phyloP scores from a whole-genome alignment of 2,888 invertebrate species.

The Branchellion lobata region DNA sequence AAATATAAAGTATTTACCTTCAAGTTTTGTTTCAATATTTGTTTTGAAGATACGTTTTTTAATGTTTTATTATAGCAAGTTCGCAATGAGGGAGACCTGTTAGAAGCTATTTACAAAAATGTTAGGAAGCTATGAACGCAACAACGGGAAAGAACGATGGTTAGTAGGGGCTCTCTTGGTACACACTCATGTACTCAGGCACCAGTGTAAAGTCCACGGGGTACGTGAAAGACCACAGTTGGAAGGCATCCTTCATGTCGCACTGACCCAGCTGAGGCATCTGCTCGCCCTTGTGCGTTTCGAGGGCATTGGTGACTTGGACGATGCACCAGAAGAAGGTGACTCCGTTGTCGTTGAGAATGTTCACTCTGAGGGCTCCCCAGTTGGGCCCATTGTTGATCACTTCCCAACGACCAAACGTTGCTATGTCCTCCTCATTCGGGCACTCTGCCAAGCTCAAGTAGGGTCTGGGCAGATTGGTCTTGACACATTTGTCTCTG shows the following conservation, averaged over 20 bases:
- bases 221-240: constrained; percentile 51
- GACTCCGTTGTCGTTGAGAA: constrained; percentile 40
- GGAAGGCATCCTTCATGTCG: constrained; percentile 47
- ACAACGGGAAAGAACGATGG: too few species aligned
- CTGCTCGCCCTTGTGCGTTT: constrained; percentile 50
- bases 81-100: too few species aligned
- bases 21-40: too few species aligned
- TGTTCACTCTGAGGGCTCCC: constrained; percentile 48
- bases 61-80: too few species aligned
- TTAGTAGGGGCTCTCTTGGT: constrained; percentile 6
- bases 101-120: too few species aligned
- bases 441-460: constrained; percentile 51
- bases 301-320: constrained; percentile 52
- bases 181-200: constrained; percentile 41
- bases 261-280: constrained; percentile 52
- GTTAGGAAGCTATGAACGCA: too few species aligned
- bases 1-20: too few species aligned
- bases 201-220: constrained; percentile 48
- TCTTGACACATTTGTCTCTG: constrained; percentile 50
- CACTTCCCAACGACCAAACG: constrained; percentile 49
- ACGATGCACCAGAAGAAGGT: constrained; percentile 49
- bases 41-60: too few species aligned
- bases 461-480: constrained; percentile 46
- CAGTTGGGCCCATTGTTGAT: constrained; percentile 41
- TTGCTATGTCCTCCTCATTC: constrained; percentile 40